Base-by-base conservation (phyloP, 92 coral and sea anemone species). In the Actinernus sp. region DNA sequence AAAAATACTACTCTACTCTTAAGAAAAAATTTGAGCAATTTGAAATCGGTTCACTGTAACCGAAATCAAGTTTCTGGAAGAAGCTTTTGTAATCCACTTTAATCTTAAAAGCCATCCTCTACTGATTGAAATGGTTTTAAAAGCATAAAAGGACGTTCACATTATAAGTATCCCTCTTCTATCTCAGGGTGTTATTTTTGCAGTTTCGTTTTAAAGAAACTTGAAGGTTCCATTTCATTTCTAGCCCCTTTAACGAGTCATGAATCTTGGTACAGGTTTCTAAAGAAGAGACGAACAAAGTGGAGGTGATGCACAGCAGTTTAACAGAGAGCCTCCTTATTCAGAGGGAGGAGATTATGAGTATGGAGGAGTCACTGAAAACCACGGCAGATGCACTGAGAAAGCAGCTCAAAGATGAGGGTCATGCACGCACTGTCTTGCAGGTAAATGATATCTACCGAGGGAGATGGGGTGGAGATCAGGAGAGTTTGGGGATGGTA, bases 351-450 rank as follows among this genome's bases (percentile, higher is more conserved):
- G 92, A 87, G 44, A 73, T 85, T 22, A 12, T 84, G 71, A 53
- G 82, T n/a, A 69, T 91, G 31, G 98, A 94, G 61, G 98, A 91
- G 18, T 79, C 97, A 12, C 65, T 94, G 10, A 91, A 62, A 39
- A 79, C 86, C 19, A 75, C 97, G 5, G 97, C 96, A 38, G 88
- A 75, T 19, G 85, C 95, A 10, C 79, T 94, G 61, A 91, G 68
- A 65, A 91, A 85, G 51, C 94, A 87, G 37, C 80, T 94, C 19
- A 91, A 91, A 55, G 98, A 94, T 20, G 98, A 94, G 41, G 93
- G 94, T 1, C 92, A 94, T 33, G 85, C 90, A 2, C 88, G 98
- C 41, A 91, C 94, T 23, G 97, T 94, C 25, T 73, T 94, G 1
- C 98, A 94, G 88, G 98, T 93, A 31, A n/a, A n/a, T n/a, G n/a